Conservation (phyloP, 1,140 invertebrate species). For the Caerostris extrusa region DNA sequence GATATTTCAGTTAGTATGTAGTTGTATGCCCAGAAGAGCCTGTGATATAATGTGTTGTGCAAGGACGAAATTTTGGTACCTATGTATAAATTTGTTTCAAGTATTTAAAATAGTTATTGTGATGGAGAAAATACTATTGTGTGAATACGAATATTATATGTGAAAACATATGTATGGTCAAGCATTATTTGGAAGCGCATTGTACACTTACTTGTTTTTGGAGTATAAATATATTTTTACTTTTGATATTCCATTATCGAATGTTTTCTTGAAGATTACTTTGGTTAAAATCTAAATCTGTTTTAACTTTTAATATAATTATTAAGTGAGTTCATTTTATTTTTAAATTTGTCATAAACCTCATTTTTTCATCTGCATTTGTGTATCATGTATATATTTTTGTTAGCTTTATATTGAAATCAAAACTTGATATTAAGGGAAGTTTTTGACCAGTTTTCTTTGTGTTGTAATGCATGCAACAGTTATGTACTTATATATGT, state of each 20-base stretch:
- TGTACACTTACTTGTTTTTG: background rate
- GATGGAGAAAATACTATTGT: background rate
- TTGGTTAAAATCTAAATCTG: background rate
- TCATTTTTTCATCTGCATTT: conserved; percentile 24
- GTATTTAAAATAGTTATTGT: conserved; percentile 4
- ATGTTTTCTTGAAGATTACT: background rate
- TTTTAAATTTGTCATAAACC: background rate
- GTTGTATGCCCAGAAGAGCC: conserved; percentile 16
- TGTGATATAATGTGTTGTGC: conserved; percentile 43
- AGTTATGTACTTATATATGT: conserved; percentile 44
- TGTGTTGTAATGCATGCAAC: conserved; percentile 14
- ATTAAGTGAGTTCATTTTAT: background rate
- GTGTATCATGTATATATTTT: background rate
- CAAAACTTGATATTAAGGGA: background rate
- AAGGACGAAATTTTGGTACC: background rate
- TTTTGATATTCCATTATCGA: too few species aligned
- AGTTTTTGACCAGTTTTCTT: background rate
- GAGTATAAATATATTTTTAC: background rate
- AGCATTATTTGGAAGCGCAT: background rate
- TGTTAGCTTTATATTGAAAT: conserved; percentile 31
- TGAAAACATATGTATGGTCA: background rate
- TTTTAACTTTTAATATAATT: background rate
- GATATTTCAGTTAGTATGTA: background rate
- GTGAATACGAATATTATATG: background rate
- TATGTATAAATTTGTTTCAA: background rate